Percentiles rank a stretch among this genome's conserved stretches.
phyloP scores from a whole-genome alignment of 2,888 invertebrate genomes.

The Tetanocera ferruginea region DNA sequence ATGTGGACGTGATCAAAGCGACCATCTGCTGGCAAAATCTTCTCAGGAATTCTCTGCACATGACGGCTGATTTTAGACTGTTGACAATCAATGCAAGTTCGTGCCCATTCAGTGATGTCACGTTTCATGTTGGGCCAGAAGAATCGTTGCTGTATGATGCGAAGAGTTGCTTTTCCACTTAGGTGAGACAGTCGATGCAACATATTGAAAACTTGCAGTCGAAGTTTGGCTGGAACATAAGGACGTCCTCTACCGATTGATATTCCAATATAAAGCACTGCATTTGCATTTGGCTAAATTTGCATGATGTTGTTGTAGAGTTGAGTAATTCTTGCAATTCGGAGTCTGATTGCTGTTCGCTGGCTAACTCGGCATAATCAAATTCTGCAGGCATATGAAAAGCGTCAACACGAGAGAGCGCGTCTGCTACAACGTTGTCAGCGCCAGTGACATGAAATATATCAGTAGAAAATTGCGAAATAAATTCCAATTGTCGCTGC shows the following conservation, averaged over 20 bases:
- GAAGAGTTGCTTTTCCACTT: background rate
- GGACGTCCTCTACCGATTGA: background rate
- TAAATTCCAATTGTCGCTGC: conserved; percentile 32
- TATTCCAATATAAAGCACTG: background rate
- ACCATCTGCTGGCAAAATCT: conserved; percentile 20
- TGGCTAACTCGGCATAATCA: background rate
- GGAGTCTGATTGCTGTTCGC: background rate
- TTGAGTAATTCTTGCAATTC: background rate
- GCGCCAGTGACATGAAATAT: conserved; percentile 16
- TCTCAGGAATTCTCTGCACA: conserved; percentile 7
- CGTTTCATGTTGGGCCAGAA: conserved; percentile 12
- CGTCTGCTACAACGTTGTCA: conserved; percentile 36
- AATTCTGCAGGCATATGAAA: conserved; percentile 25
- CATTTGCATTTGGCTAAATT: background rate
- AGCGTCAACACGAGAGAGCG: conserved; percentile 32
- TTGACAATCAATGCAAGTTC: background rate
- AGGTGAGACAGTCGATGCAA: background rate
- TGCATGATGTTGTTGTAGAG: conserved; percentile 5
- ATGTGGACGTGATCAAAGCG: conserved; percentile 28
- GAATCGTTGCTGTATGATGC: background rate
- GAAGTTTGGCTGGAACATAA: background rate
- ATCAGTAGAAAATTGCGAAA: conserved; percentile 34
- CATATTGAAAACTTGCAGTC: background rate
- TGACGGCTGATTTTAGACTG: conserved; percentile 7
- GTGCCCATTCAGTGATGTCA: background rate